Evolutionary conservation across 2,888 invertebrate genomes (phyloP), one percentile per base, ranked within the genome.

Genomic region (Ditylenchus weischeri): DNA sequence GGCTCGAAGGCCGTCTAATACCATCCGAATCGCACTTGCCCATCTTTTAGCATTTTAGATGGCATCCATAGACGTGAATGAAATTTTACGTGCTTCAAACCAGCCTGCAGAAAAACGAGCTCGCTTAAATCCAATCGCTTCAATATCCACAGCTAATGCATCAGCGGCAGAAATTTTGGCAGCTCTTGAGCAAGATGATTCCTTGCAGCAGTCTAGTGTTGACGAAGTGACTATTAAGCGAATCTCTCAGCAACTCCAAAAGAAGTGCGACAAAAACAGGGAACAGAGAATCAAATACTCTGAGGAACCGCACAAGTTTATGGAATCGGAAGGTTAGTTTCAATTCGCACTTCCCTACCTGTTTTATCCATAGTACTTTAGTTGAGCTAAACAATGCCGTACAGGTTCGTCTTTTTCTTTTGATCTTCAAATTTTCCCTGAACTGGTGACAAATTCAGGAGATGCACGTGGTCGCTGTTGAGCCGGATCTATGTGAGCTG

Each of bases 271-370:
- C 11, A 91, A 89, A 82, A 98, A 98, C 84, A 90, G 95, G 83
- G 96, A 98, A 85, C 91, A 95, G 90, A 88, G 98, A 73, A 95
- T 98, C 18, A 98, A 99, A 85, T 96, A 93, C 84, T 91, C 94
- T 0, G 96, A 81, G 61, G 80, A 81, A 59, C 81, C 83, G 38
- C 76, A 69, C 70, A 89, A 88, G 81, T 98, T 98, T 84, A 94
- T 98, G 88, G 88, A 98, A 78, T 94, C 95, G 69, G 98, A 98
- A 86, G 87, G 96, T 43, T 43, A 8, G 13, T 15, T 15, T 43
- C 15, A 13, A 43, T 15, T 43, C 15, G 43, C 15, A 8, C 2
- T 8, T 6, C 2, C 11, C 8, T 43, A 43, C 2, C 15, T 43
- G 3, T 43, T 8, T 43, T 43, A 13, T 43, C 1, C 43, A 10